Evolutionary conservation across 1,140 invertebrate species (phyloP), one percentile per base, ranked within the genome.

Genomic region (Aphelenchoides fujianensis): DNA sequence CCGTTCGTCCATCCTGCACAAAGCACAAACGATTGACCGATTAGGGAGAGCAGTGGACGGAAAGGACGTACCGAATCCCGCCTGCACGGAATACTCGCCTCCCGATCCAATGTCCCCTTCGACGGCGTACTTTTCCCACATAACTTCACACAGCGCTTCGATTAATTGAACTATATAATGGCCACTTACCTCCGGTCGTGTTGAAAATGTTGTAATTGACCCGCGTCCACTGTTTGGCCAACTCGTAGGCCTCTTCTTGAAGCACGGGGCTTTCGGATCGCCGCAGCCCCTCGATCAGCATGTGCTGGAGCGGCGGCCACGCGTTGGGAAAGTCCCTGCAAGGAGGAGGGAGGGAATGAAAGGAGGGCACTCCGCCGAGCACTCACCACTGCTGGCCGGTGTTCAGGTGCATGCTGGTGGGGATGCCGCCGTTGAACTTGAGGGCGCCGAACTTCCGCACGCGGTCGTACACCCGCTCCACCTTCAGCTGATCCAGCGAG

Each of bases 1-100:
- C 94, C 94, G 83, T 96, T 96, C 0, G 91, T 91, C 94, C 94
- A 97, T 19, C 55, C n/a, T n/a, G n/a, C n/a, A n/a, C n/a, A n/a
- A n/a, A n/a, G n/a, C n/a, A n/a, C n/a, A n/a, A n/a, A n/a, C n/a
- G n/a, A n/a, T n/a, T n/a, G n/a, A n/a, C n/a, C n/a, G n/a, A n/a
- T n/a, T n/a, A n/a, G n/a, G n/a, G n/a, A n/a, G n/a, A n/a, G n/a
- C n/a, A n/a, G n/a, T n/a, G n/a, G n/a, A n/a, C n/a, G n/a, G n/a
- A n/a, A n/a, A n/a, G n/a, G n/a, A n/a, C n/a, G n/a, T n/a, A n/a
- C n/a, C 55, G 23, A 59, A 59, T 59, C 69, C 55, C 3, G 32
- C 64, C 23, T 70, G 69, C 37, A 70, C 69, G 5, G 31, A 30
- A 28, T 70, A 70, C 30, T 70, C 69, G 19, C 69, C 69, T 63